Conservation (phyloP, 1,140 invertebrate species). For the Geopemphigus sp. region DNA sequence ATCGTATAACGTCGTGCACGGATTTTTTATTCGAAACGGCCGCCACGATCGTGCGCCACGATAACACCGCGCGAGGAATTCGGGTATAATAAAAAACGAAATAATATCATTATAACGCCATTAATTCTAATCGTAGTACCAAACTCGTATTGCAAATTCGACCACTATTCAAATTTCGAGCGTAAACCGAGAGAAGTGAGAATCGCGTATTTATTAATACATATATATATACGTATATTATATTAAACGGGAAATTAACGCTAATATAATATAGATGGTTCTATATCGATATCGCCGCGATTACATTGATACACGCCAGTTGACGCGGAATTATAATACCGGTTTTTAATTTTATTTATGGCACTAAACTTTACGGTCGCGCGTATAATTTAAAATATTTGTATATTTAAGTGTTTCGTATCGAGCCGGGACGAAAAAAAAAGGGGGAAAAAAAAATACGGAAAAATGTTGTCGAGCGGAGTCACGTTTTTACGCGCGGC, state of each 20-base stretch:
- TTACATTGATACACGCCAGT: not conserved
- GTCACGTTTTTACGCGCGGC: not conserved
- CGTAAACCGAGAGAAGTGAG: not conserved
- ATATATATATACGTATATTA: not conserved
- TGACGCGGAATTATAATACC: not conserved
- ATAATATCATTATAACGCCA: not conserved
- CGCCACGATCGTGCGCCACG: not conserved
- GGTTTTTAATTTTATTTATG: constrained; percentile 16
- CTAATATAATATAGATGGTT: not conserved
- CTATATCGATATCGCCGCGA: not conserved
- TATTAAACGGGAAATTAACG: not conserved
- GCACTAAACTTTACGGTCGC: not conserved
- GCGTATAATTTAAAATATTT: not conserved
- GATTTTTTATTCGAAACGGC: not conserved
- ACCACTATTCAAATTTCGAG: constrained; percentile 14
- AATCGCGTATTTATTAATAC: not conserved
- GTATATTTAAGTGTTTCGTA: not conserved
- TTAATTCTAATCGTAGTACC: not conserved
- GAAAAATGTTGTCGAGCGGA: not conserved
- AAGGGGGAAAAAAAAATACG: too few relatives aligned
- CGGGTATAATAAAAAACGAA: not conserved
- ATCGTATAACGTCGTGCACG: too few relatives aligned
- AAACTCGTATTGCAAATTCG: constrained; percentile 18
- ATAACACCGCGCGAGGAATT: not conserved
- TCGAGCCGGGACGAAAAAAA: not conserved